A percentile compares a stretch with the other conserved stretches of the same genome.
These are phyloP conservation scores for Aphis craccivora DNA, from an alignment of 1,140 invertebrate genomes.

Conservation along the genomic window DNA sequence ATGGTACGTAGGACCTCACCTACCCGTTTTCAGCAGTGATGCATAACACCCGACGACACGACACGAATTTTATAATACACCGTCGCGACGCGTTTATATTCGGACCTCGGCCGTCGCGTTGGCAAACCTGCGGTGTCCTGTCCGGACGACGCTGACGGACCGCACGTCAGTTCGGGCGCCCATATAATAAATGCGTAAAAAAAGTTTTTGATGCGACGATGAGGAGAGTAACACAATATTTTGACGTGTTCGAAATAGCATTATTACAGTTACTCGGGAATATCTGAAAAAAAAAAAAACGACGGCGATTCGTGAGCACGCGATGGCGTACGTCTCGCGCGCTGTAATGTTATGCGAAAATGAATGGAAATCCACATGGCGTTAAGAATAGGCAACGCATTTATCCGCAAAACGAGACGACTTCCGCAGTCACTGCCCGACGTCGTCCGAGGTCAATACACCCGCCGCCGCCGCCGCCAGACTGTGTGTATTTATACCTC, in stretches of 20 bases:
- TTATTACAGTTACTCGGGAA: background rate
- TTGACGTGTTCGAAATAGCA: background rate
- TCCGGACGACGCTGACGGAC: background rate
- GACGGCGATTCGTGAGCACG: background rate
- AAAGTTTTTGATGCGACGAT: no score
- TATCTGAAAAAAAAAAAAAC: no score
- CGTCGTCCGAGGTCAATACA: background rate
- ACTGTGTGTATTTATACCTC: background rate
- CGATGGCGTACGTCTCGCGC: no score
- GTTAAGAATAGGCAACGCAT: background rate
- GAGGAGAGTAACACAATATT: no score
- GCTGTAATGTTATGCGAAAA: background rate
- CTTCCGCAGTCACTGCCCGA: background rate
- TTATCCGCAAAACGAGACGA: background rate
- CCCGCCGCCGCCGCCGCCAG: background rate
- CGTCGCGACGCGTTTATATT: background rate
- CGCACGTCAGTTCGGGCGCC: background rate
- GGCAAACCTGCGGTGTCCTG: background rate
- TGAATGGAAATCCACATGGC: background rate
- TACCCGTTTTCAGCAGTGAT: background rate
- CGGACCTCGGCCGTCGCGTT: background rate
- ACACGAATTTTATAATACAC: background rate
- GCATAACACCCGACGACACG: no score
- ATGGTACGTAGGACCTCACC: background rate
- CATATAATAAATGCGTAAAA: background rate